These are phyloP conservation scores for Channa argus DNA, from an alignment of 2,113 vertebrate genomes.

Conservation along the genomic window DNA sequence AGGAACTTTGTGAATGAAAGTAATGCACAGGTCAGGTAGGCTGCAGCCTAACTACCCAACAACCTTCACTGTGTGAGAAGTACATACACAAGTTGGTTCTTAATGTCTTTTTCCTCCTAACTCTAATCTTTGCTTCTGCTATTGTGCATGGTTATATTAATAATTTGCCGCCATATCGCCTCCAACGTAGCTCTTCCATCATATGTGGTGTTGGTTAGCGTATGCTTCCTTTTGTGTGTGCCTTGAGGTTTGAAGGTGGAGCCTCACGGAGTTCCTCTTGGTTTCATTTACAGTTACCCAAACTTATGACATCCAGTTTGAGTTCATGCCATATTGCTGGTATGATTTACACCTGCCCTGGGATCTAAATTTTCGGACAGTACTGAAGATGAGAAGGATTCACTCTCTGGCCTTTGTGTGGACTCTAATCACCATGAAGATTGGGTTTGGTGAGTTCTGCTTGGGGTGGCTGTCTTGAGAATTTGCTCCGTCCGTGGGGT, in stretches of 20 bases:
- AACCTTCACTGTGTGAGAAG: no score
- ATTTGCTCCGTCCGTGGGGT: background rate
- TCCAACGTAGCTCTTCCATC: background rate
- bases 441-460: slow-evolving; percentile 60
- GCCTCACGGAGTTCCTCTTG: slow-evolving; percentile 66
- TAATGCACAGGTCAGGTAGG: background rate
- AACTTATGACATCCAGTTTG: background rate
- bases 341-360: slow-evolving; percentile 16
- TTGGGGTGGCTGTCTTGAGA: no score
- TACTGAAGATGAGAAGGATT: slow-evolving; percentile 29
- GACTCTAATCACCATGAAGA: slow-evolving; percentile 27
- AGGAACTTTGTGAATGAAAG: background rate
- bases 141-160: background rate
- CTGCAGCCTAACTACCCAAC: background rate
- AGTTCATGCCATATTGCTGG: slow-evolving; percentile 3
- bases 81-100: background rate
- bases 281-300: slow-evolving; percentile 47
- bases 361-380: background rate
- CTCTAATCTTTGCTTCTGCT: background rate
- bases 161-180: background rate
- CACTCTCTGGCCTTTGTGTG: slow-evolving; percentile 34
- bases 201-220: background rate
- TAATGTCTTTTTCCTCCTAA: background rate
- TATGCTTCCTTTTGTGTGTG: slow-evolving; percentile 46
- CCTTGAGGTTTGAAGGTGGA: slow-evolving; percentile 67